Conservation (phyloP, 2,888 invertebrate species). For the Agonopterix subpropinquella region DNA sequence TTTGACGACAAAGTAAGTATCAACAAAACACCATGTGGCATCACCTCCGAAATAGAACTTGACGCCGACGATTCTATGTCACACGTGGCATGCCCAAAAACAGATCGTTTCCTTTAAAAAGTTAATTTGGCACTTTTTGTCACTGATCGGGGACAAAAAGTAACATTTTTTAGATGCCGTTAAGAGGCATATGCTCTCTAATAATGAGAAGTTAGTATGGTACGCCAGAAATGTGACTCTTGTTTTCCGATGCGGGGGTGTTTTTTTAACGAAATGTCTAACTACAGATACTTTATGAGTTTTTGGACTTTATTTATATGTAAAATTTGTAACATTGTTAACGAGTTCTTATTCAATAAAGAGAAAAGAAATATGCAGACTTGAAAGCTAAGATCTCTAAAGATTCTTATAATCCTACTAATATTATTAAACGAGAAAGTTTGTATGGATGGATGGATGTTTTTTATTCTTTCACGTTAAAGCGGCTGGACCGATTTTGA, state of each 20-base stretch:
- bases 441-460: too few relatives aligned
- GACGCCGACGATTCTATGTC: constrained; percentile 47
- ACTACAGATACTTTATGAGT: background rate
- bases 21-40: constrained; percentile 63
- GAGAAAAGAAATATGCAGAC: too few relatives aligned
- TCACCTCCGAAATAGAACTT: constrained; percentile 53
- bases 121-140: constrained; percentile 72
- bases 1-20: constrained; percentile 66
- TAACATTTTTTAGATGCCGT: constrained; percentile 58
- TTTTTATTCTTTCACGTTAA: too few relatives aligned
- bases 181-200: constrained; percentile 60
- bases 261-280: constrained; percentile 21
- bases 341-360: too few relatives aligned
- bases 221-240: constrained; percentile 62
- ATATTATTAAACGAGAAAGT: too few relatives aligned
- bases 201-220: constrained; percentile 58
- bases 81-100: constrained; percentile 69
- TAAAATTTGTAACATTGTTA: background rate
- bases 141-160: constrained; percentile 47
- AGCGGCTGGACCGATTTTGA: too few relatives aligned
- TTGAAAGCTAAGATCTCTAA: too few relatives aligned
- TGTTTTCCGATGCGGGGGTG: constrained; percentile 46
- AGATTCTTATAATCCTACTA: too few relatives aligned
- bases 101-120: constrained; percentile 75
- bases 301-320: background rate